Evolutionary conservation across 2,797 vertebrate genomes (phyloP).

Genomic region (Oreortyx pictus): DNA sequence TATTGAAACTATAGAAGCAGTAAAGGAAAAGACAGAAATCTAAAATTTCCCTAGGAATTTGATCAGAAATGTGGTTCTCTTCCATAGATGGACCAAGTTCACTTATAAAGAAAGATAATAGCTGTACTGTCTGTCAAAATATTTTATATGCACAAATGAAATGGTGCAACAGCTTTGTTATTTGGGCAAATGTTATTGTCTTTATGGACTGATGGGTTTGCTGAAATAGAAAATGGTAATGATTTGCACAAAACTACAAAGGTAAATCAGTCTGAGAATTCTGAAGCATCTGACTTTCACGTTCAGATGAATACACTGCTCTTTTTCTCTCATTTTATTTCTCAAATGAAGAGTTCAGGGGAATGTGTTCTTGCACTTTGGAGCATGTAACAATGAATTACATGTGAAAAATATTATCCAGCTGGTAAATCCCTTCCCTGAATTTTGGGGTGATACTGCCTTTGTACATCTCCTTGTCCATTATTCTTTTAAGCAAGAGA

Average conservation of each 20-base stretch:
- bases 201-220: not conserved
- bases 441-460: not conserved
- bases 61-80: not conserved
- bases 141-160: not conserved
- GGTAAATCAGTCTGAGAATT: not conserved
- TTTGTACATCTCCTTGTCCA: not conserved
- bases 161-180: not conserved
- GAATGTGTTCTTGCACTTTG: not conserved
- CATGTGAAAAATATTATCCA: not conserved
- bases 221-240: constrained; percentile 3
- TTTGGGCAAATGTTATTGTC: not conserved
- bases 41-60: not conserved
- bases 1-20: not conserved
- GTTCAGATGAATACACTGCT: fast-evolving
- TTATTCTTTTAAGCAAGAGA: not conserved
- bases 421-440: not conserved
- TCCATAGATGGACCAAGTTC: not conserved
- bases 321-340: not conserved
- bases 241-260: not conserved
- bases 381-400: not conserved
- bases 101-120: constrained; percentile 4
- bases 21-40: not conserved
- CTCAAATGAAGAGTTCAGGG: not conserved
- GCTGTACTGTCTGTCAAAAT: not conserved
- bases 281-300: not conserved